A percentile compares a stretch with the other conserved stretches of the same genome.
phyloP scores from a whole-genome alignment of 2,888 invertebrate genomes.

The Helleia helle region DNA sequence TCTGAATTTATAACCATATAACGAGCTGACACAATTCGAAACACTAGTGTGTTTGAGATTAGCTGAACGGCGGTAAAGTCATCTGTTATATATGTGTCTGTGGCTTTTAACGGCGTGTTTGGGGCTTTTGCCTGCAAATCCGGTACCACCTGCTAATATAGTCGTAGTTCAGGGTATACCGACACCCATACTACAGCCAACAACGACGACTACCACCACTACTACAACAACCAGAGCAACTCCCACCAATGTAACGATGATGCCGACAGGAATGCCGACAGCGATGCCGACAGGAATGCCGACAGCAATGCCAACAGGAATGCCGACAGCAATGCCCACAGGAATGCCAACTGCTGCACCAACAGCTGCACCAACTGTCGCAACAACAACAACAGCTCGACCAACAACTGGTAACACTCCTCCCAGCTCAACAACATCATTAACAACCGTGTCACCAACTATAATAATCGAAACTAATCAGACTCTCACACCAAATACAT shows the following conservation, averaged over 20 bases:
- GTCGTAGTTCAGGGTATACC: slow-evolving; percentile 51
- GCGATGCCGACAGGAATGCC: slow-evolving; percentile 14
- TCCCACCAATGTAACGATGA: too few relatives aligned
- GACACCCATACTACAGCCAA: slow-evolving; percentile 51
- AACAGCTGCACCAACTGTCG: slow-evolving; percentile 15
- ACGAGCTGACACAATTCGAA: slow-evolving; percentile 23
- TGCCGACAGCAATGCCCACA: slow-evolving; percentile 20
- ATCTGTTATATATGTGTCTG: slow-evolving; percentile 45
- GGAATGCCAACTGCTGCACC: slow-evolving; percentile 22
- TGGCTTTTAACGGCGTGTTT: slow-evolving; percentile 67
- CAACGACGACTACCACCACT: slow-evolving; percentile 25
- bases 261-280: slow-evolving; percentile 4
- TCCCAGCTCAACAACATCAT: slow-evolving; percentile 18
- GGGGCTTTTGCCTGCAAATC: slow-evolving; percentile 50
- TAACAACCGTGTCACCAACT: slow-evolving; percentile 24
- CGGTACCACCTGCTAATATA: slow-evolving; percentile 33
- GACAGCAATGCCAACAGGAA: slow-evolving; percentile 19
- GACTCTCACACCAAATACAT: slow-evolving; percentile 13
- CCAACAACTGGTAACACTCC: slow-evolving; percentile 21
- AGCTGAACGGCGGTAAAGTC: slow-evolving; percentile 11
- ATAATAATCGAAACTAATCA: slow-evolving; percentile 17
- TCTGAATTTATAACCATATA: slow-evolving; percentile 31
- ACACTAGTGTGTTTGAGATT: slow-evolving; percentile 14
- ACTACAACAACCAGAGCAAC: too few relatives aligned
- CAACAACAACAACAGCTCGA: slow-evolving; percentile 14